Evolutionary conservation across 1,140 invertebrate species (phyloP), one percentile per base, ranked within the genome.

Genomic region (Melanaphis sacchari): DNA sequence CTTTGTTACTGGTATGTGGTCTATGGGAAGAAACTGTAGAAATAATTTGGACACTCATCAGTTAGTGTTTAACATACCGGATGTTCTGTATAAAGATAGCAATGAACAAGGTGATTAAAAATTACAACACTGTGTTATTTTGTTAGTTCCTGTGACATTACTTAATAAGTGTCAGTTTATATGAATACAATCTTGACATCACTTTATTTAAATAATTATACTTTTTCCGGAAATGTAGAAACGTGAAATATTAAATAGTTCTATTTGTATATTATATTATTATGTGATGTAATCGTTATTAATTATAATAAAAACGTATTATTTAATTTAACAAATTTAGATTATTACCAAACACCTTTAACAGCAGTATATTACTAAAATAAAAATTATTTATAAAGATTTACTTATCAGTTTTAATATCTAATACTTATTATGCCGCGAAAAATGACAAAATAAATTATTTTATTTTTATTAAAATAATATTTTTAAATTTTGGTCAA

Each of bases 1-100:
- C 9, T 9, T 66, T n/a, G 2, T 90, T 40, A 93, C 49, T 31
- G 91, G 76, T 49, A 54, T 93, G 76, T 92, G 81, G 81, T 38
- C 81, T 18, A 36, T 85, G 49, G 91, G 91, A 93, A 93, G 43
- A 84, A 84, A 82, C 81, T 41, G 81, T 93, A 85, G 1, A 54
- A 85, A 41, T 41, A 54, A 85, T 84, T 93, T 49, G 22, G 76
- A 85, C 46, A 31, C 52, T 54, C 91, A 93, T 84, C 91, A 85
- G 76, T 84, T 38, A 38, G 49, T 93, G 38, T 85, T 54, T 18
- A 52, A 93, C 52, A 40, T 85, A 52, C 91, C 81, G 81, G 91
- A 93, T 85, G 91, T 85, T 82, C 54, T 93, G 46, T 36, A n/a
- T 31, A 93, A 36, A 76, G n/a, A 93, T 18, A 43, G 41, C 36